phyloP scores from a whole-genome alignment of 2,888 invertebrate genomes.

The Drosophila prolongata region DNA sequence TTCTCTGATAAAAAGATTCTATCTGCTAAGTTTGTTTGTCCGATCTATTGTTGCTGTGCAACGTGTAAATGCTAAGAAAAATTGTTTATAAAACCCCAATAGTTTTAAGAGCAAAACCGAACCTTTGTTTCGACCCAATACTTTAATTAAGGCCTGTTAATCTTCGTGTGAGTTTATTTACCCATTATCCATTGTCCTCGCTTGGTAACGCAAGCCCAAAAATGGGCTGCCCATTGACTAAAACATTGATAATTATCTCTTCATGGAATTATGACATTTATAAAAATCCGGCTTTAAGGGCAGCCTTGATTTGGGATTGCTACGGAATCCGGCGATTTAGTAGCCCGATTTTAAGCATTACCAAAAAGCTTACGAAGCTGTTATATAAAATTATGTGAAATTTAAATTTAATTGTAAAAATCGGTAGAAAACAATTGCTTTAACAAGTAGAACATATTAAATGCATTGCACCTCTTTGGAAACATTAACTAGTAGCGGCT shows the following conservation, averaged over 20 bases:
- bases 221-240: constrained; percentile 14
- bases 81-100: constrained; percentile 57
- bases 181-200: constrained; percentile 2
- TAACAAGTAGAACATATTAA: constrained; percentile 15
- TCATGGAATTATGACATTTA: constrained; percentile 48
- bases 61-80: constrained; percentile 59
- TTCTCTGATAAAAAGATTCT: constrained; percentile 47
- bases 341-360: constrained; percentile 55
- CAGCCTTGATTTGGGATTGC: constrained; percentile 38
- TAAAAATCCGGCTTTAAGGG: constrained; percentile 24
- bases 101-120: constrained; percentile 46
- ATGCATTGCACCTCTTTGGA: constrained; percentile 40
- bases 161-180: constrained; percentile 10
- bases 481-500: constrained; percentile 51
- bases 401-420: constrained; percentile 35
- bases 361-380: constrained; percentile 21
- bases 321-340: constrained; percentile 1
- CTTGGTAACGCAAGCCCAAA: constrained; percentile 9
- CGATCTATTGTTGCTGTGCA: constrained; percentile 76
- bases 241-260: background rate
- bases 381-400: constrained; percentile 38
- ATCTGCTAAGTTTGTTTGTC: constrained; percentile 73
- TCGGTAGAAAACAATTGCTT: constrained; percentile 41
- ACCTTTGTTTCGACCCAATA: constrained; percentile 6
- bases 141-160: constrained; percentile 25